A percentile compares a stretch with the other conserved stretches of the same genome.
phyloP scores from a whole-genome alignment of 2,797 vertebrate genomes.

The Anniella stebbinsi region DNA sequence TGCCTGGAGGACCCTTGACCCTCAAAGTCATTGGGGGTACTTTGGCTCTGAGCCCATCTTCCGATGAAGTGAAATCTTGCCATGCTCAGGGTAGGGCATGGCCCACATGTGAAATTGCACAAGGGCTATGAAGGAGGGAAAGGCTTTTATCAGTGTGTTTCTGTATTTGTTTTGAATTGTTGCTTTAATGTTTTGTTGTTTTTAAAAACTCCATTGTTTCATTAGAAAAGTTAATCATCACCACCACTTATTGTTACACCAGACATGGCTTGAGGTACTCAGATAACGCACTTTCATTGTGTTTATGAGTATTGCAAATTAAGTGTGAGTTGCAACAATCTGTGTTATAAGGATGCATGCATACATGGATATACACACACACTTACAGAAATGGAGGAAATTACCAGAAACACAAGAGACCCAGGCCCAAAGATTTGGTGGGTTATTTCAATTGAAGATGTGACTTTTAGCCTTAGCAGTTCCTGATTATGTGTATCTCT shows the following conservation, averaged over 20 bases:
- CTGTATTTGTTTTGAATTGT: not conserved
- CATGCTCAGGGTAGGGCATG: not conserved
- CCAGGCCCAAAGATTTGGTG: not conserved
- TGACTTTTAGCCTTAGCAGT: not conserved
- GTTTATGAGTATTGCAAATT: not conserved
- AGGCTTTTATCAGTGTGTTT: not conserved
- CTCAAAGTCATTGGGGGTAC: not conserved
- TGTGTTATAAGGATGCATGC: not conserved
- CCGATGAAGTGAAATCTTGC: too few species aligned
- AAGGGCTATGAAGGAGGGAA: not conserved
- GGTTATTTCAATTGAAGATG: not conserved
- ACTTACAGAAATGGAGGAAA: not conserved
- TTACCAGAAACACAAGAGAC: not conserved
- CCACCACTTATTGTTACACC: not conserved
- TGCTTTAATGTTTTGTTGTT: too few species aligned
- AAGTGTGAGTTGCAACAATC: not conserved
- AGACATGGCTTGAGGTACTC: not conserved
- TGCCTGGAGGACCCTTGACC: not conserved
- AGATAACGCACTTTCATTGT: not conserved
- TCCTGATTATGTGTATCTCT: not conserved
- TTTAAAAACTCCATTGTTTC: not conserved
- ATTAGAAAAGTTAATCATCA: not conserved
- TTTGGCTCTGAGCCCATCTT: too few species aligned
- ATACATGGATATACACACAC: not conserved
- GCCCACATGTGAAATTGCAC: not conserved